Conservation (phyloP, 2,888 invertebrate genomes). For the Apamea monoglypha region DNA sequence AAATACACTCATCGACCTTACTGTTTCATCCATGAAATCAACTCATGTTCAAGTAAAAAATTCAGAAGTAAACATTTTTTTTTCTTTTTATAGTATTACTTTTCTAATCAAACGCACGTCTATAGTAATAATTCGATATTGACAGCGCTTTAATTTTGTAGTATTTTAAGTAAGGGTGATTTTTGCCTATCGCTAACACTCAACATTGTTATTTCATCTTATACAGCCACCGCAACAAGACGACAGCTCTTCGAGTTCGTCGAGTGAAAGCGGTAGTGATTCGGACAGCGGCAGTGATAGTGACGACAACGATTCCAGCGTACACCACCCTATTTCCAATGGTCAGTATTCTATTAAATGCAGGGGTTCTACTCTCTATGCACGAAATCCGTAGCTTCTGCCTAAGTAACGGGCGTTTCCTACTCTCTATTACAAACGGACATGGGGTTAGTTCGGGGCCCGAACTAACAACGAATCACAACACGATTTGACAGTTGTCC, state of each 20-base stretch:
- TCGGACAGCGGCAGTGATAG: conserved; percentile 86
- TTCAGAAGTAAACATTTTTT: not conserved
- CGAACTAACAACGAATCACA: no score
- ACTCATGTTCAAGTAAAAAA: not conserved
- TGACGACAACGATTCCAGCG: conserved; percentile 79
- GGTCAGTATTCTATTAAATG: conserved; percentile 68
- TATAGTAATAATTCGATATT: no score
- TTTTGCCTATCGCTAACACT: not conserved
- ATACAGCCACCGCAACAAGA: conserved; percentile 74
- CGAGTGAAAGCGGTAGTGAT: conserved; percentile 86
- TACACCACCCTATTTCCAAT: conserved; percentile 75
- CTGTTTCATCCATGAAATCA: not conserved
- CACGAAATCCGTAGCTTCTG: not conserved
- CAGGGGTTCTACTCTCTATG: not conserved
- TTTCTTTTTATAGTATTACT: no score
- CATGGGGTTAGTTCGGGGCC: no score
- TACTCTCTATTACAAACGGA: not conserved
- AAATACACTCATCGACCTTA: not conserved
- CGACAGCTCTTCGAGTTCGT: conserved; percentile 87
- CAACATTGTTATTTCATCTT: not conserved
- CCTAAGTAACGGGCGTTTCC: not conserved
- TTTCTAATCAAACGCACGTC: no score
- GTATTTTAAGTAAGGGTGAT: not conserved
- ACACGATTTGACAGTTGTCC: no score
- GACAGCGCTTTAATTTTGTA: not conserved